Conservation (phyloP, 1,140 invertebrate species). For the Drosophila trapezifrons region DNA sequence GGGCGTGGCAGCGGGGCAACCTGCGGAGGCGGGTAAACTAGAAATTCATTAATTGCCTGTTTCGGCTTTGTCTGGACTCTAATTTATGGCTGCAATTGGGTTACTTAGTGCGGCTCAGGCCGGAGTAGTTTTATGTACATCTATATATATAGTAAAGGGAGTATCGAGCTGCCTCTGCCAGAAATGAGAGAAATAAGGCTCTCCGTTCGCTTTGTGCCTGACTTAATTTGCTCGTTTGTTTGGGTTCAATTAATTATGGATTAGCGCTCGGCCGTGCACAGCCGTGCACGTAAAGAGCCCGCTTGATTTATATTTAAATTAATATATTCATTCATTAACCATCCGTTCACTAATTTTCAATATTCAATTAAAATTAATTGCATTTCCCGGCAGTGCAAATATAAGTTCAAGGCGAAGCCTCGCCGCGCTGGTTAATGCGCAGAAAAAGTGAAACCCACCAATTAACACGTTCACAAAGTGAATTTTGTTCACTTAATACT, state of each 20-base stretch:
- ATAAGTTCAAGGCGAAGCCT: conserved; percentile 27
- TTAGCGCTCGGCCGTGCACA: conserved; percentile 30
- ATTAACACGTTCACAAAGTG: conserved; percentile 34
- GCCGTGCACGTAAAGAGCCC: conserved; percentile 24
- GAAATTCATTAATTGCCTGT: conserved; percentile 57
- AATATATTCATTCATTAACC: conserved; percentile 46
- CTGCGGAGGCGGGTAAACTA: conserved; percentile 20
- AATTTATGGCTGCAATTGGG: conserved; percentile 56
- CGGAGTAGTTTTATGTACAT: conserved; percentile 26
- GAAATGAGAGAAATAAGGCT: conserved; percentile 15
- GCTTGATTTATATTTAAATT: conserved; percentile 50
- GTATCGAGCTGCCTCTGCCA: conserved; percentile 5
- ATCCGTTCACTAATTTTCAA: conserved; percentile 44
- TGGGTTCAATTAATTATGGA: conserved; percentile 54
- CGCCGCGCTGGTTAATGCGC: conserved; percentile 1
- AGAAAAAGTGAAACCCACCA: conserved; percentile 26
- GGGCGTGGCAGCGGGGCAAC: conserved; percentile 2
- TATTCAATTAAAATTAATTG: conserved; percentile 55
- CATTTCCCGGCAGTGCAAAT: conserved; percentile 36
- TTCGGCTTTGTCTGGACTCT: conserved; percentile 49
- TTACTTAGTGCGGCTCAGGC: conserved; percentile 37
- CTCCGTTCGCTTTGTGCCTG: conserved; percentile 27
- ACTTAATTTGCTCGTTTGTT: conserved; percentile 49
- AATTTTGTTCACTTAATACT: conserved; percentile 15
- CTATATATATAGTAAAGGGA: neutral